Conservation (phyloP, 64 coral and sea anemone species). For the Montipora capricornis region DNA sequence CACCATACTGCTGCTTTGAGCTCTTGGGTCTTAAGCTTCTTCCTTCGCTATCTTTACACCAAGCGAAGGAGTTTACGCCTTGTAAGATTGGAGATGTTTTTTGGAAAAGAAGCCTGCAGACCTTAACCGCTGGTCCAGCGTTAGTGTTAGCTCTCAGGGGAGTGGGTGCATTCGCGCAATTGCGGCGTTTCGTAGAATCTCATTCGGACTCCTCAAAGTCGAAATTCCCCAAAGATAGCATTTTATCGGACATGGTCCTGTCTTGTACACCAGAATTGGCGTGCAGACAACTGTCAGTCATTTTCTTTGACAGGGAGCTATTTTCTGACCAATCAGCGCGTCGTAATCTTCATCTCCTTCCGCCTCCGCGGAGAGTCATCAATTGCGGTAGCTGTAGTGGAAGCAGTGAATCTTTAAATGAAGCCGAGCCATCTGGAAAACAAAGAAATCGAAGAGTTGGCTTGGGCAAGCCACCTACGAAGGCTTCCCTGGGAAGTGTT, state of each 20-base stretch:
- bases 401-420: constrained; percentile 70
- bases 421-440: constrained; percentile 19
- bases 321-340: constrained; percentile 82
- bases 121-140: constrained; percentile 72
- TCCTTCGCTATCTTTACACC: constrained; percentile 74
- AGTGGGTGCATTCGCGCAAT: constrained; percentile 71
- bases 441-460: constrained; percentile 13
- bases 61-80: constrained; percentile 93
- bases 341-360: constrained; percentile 59
- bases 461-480: constrained; percentile 31
- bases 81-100: constrained; percentile 78
- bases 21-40: constrained; percentile 89
- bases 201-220: constrained; percentile 44
- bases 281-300: constrained; percentile 88
- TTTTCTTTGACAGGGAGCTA: constrained; percentile 89
- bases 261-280: constrained; percentile 92
- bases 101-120: constrained; percentile 90
- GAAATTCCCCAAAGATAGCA: constrained; percentile 59
- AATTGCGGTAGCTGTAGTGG: constrained; percentile 34
- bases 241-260: constrained; percentile 74
- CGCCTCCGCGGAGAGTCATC: constrained; percentile 52
- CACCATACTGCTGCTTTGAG: constrained; percentile 71
- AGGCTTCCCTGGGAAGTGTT: constrained; percentile 43
- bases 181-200: constrained; percentile 74
- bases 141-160: constrained; percentile 85